A percentile compares a stretch with the other conserved stretches of the same genome.
Evolutionary conservation across 2,888 invertebrate genomes (phyloP).

Genomic region (Marronus borbonicus): DNA sequence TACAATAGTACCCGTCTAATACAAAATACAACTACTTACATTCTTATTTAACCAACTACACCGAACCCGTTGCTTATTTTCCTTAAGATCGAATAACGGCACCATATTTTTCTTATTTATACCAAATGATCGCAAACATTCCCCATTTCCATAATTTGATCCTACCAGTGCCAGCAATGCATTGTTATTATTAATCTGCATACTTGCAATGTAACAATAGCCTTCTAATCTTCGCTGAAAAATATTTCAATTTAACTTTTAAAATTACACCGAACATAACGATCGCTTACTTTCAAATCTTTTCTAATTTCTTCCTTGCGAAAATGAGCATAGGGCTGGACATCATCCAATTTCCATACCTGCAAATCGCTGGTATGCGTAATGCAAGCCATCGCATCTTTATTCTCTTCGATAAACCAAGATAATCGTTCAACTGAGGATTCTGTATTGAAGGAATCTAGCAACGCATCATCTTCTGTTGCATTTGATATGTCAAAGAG

Average conservation of each 20-base stretch:
- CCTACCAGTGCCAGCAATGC: conserved; percentile 77
- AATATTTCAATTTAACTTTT: conserved; percentile 29
- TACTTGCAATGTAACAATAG: conserved; percentile 78
- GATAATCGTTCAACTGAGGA: conserved; percentile 80
- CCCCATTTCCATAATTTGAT: conserved; percentile 76
- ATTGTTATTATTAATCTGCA: conserved; percentile 71
- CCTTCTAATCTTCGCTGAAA: conserved; percentile 75
- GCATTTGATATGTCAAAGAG: conserved; percentile 83
- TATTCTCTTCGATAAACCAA: conserved; percentile 71
- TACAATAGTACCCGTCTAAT: no score
- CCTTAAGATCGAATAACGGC: conserved; percentile 73
- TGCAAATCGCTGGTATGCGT: conserved; percentile 82
- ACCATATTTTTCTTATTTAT: conserved; percentile 71
- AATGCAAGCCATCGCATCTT: conserved; percentile 76
- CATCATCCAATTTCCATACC: conserved; percentile 78
- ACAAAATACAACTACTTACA: conserved; percentile 69
- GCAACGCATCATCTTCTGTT: conserved; percentile 86
- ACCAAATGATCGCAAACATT: conserved; percentile 71
- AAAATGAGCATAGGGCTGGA: conserved; percentile 75
- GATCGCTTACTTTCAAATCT: conserved; percentile 72
- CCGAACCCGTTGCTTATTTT: conserved; percentile 82
- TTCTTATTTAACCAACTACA: conserved; percentile 77
- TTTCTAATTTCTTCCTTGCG: conserved; percentile 75
- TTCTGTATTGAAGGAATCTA: conserved; percentile 84
- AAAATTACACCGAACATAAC: conserved; percentile 1